A percentile compares a stretch with the other conserved stretches of the same genome.
Evolutionary conservation across 1,140 invertebrate species (phyloP).

Genomic region (Tetraneura akinire): DNA sequence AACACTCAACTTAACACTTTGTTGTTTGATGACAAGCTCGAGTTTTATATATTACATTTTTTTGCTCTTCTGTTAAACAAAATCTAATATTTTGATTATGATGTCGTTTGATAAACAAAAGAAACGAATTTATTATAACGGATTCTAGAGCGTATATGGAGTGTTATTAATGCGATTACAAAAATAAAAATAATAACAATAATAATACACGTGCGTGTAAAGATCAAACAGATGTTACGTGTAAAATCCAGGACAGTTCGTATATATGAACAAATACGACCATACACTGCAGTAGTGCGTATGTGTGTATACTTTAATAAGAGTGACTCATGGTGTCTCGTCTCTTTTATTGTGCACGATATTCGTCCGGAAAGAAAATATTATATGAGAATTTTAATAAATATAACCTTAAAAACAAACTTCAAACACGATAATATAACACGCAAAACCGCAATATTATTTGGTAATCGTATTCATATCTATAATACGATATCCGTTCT

Average conservation of each 20-base stretch:
- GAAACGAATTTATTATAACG: neutral
- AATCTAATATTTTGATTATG: conserved; percentile 13
- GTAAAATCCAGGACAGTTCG: neutral
- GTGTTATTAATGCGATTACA: conserved; percentile 12
- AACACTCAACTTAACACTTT: neutral
- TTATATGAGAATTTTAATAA: neutral
- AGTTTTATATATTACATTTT: no score
- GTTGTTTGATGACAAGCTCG: neutral
- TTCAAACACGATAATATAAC: neutral
- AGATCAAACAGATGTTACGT: conserved; percentile 36
- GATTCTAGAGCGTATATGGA: neutral
- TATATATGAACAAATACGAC: neutral
- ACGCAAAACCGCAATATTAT: neutral
- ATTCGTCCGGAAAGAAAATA: neutral
- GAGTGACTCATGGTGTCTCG: no score
- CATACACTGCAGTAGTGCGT: no score
- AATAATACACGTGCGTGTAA: neutral
- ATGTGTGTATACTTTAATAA: no score
- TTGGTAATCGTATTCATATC: no score
- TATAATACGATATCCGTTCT: no score
- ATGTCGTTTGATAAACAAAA: neutral
- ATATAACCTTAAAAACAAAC: no score
- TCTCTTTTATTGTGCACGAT: neutral
- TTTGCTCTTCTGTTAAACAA: conserved; percentile 12
- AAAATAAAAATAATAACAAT: neutral